These are phyloP conservation scores for Peromyscus melanophrys DNA, from an alignment of 2,797 vertebrate genomes.

Conservation along the genomic window DNA sequence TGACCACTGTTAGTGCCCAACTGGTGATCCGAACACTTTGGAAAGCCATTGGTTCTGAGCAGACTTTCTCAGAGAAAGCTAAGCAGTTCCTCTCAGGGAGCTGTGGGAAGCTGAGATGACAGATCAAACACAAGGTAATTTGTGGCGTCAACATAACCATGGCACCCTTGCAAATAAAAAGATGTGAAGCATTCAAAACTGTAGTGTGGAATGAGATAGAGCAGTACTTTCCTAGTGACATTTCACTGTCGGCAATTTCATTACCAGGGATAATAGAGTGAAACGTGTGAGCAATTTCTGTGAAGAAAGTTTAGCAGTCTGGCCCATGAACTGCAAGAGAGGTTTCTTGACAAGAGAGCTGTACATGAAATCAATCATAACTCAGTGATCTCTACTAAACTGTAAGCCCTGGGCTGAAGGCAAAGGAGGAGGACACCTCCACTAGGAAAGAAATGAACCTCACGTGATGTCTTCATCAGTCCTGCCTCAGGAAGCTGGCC, in stretches of 20 bases:
- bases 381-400: not conserved
- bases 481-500: not conserved
- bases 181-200: not conserved
- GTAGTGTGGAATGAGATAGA: not conserved
- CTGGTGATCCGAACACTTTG: conserved; percentile 65
- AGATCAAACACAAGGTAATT: conserved; percentile 8
- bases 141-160: not conserved
- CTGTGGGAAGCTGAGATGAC: conserved; percentile 4
- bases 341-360: conserved; percentile 21
- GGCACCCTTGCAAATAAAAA: conserved; percentile 7
- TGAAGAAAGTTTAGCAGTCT: not conserved
- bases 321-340: not conserved
- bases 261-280: not conserved
- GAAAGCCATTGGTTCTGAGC: conserved; percentile 62
- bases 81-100: not conserved
- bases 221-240: not conserved
- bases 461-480: not conserved
- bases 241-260: not conserved
- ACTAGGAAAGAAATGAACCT: not conserved
- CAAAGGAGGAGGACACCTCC: not conserved
- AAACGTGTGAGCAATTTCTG: not conserved
- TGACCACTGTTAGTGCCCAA: not conserved
- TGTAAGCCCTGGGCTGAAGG: not conserved
- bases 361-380: not conserved
- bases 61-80: conserved; percentile 64